Conservation (phyloP, 2,888 invertebrate genomes). For the Eueremaeus valkanovi region DNA sequence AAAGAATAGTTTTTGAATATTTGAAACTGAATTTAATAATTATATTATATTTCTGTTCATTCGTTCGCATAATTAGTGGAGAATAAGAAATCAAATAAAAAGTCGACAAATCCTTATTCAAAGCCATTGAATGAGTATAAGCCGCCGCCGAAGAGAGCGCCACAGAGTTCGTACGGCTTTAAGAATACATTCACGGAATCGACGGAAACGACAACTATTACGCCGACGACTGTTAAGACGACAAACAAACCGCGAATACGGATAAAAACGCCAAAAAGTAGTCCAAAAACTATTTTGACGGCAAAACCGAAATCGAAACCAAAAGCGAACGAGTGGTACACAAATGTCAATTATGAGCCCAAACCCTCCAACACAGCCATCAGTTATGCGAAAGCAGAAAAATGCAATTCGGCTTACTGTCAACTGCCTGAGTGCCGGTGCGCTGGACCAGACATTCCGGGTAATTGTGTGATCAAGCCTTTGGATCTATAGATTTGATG, state of each 20-base stretch:
- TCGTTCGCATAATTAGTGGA: background rate
- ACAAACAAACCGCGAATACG: background rate
- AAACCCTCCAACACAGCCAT: background rate
- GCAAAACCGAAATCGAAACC: background rate
- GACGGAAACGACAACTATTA: background rate
- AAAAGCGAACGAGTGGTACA: background rate
- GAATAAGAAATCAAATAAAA: background rate
- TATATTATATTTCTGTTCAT: too few species aligned
- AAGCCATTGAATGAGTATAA: background rate
- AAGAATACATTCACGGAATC: background rate
- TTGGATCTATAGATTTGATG: too few species aligned
- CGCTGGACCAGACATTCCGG: conserved; percentile 82
- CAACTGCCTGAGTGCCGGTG: conserved; percentile 83
- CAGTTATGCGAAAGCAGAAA: conserved; percentile 55
- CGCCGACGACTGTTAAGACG: background rate
- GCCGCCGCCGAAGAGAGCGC: background rate
- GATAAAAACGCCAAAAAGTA: background rate
- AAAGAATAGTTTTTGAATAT: too few species aligned
- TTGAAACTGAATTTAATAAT: too few species aligned
- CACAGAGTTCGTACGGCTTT: background rate
- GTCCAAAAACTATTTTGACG: background rate
- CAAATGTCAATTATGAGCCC: background rate
- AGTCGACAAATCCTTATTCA: background rate
- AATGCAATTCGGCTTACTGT: conserved; percentile 84
- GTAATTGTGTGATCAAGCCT: too few species aligned